A percentile compares a stretch with the other conserved stretches of the same genome.
Conservation (phyloP, 2,888 invertebrate genomes). For the Julus scandinavius region DNA sequence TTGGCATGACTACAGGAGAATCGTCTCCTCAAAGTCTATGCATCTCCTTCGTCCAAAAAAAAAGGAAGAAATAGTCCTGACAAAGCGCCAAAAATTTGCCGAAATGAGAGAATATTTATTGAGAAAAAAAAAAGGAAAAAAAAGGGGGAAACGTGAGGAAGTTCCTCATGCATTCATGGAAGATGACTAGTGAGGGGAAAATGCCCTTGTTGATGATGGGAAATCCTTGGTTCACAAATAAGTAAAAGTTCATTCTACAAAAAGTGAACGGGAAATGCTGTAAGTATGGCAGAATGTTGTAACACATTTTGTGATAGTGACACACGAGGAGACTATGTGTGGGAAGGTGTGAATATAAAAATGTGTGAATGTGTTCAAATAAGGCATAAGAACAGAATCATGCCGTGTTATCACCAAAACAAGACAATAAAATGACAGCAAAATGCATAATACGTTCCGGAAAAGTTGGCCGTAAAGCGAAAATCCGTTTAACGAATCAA, state of each 20-base stretch:
- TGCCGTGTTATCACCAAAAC: too few species aligned
- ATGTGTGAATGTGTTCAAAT: too few species aligned
- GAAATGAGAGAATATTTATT: slow-evolving; percentile 18
- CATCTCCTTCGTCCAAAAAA: neutral
- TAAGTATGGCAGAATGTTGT: too few species aligned
- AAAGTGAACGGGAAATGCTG: too few species aligned
- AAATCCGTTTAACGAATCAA: too few species aligned
- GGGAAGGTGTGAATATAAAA: too few species aligned
- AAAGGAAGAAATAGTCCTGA: neutral
- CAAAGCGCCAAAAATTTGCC: neutral
- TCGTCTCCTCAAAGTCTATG: slow-evolving; percentile 1
- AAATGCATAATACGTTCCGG: too few species aligned
- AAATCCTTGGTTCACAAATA: neutral
- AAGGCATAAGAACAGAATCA: too few species aligned
- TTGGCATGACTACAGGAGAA: slow-evolving; percentile 5
- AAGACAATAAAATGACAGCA: too few species aligned
- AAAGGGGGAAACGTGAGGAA: slow-evolving; percentile 12
- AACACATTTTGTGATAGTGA: too few species aligned
- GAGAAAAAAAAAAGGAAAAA: neutral
- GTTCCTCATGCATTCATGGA: neutral
- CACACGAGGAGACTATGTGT: too few species aligned
- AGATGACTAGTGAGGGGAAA: neutral
- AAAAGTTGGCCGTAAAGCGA: too few species aligned
- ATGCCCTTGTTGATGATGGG: neutral
- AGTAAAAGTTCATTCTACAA: neutral